phyloP scores from a whole-genome alignment of 2,888 invertebrate species.

The Ethmia dodecea region DNA sequence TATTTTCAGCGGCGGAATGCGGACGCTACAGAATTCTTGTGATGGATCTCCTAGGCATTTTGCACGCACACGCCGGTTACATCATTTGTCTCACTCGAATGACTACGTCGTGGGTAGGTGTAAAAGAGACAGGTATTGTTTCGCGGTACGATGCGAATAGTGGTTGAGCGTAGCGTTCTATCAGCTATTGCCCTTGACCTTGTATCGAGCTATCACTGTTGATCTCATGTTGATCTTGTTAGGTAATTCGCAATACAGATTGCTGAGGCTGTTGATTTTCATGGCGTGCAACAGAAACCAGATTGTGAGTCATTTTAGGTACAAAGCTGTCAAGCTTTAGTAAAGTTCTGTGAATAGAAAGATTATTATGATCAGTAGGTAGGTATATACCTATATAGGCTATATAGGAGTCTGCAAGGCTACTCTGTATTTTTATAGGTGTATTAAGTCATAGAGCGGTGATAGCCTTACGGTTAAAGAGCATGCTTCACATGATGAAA shows the following conservation, averaged over 20 bases:
- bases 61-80: slow-evolving; percentile 29
- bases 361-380: too few relatives aligned
- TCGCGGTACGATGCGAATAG: slow-evolving; percentile 21
- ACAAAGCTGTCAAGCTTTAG: too few relatives aligned
- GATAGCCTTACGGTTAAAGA: too few relatives aligned
- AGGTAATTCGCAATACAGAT: slow-evolving; percentile 45
- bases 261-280: too few relatives aligned
- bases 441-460: too few relatives aligned
- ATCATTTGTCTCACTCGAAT: slow-evolving; percentile 9
- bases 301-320: slow-evolving; percentile 1
- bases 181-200: slow-evolving; percentile 69
- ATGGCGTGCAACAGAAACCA: slow-evolving; percentile 3
- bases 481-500: too few relatives aligned
- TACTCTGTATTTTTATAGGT: too few relatives aligned
- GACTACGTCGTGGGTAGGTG: slow-evolving; percentile 15
- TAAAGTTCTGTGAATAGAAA: too few relatives aligned
- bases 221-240: slow-evolving; percentile 6
- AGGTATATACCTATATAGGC: too few relatives aligned
- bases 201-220: slow-evolving; percentile 46
- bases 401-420: too few relatives aligned
- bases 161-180: slow-evolving; percentile 41
- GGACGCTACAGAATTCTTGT: slow-evolving; percentile 49
- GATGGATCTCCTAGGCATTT: slow-evolving; percentile 42
- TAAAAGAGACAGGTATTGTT: slow-evolving; percentile 36
- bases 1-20: slow-evolving; percentile 62